Conservation (phyloP, 2,888 invertebrate species). For the Pterobdella sp. region DNA sequence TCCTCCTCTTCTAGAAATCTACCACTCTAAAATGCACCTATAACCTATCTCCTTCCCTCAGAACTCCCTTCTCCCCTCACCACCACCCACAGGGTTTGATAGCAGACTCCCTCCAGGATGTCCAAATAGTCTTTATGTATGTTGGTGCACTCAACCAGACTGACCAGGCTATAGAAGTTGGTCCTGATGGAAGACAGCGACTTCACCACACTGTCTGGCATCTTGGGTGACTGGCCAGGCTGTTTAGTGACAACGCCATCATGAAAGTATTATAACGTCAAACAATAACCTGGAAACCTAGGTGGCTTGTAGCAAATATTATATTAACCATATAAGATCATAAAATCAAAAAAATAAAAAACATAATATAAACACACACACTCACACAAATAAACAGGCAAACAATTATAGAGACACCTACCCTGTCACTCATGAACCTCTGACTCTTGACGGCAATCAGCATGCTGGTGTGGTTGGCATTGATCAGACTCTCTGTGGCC, state of each 20-base stretch:
- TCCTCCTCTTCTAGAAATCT: not conserved
- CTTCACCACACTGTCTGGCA: conserved; percentile 2
- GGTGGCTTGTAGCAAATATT: too few relatives aligned
- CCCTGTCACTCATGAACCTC: not conserved
- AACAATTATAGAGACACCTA: not conserved
- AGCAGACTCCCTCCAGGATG: conserved; percentile 55
- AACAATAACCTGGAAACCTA: too few relatives aligned
- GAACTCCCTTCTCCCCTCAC: not conserved
- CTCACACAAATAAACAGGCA: not conserved
- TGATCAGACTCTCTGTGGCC: conserved; percentile 13
- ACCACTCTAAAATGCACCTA: not conserved
- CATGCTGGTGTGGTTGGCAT: conserved; percentile 13
- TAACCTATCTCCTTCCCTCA: not conserved
- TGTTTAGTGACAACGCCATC: too few relatives aligned
- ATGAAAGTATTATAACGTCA: too few relatives aligned
- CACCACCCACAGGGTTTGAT: conserved; percentile 38
- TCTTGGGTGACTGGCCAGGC: conserved; percentile 14
- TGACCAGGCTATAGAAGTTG: conserved; percentile 30
- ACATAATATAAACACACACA: not conserved
- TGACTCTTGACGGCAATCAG: not conserved
- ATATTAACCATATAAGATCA: too few relatives aligned
- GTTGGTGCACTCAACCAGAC: conserved; percentile 35
- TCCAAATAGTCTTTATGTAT: conserved; percentile 36
- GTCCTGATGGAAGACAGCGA: conserved; percentile 27
- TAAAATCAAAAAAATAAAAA: not conserved